A percentile compares a stretch with the other conserved stretches of the same genome.
These are phyloP conservation scores for Luperina nickerlii DNA, from an alignment of 2,888 invertebrate species.

Conservation along the genomic window DNA sequence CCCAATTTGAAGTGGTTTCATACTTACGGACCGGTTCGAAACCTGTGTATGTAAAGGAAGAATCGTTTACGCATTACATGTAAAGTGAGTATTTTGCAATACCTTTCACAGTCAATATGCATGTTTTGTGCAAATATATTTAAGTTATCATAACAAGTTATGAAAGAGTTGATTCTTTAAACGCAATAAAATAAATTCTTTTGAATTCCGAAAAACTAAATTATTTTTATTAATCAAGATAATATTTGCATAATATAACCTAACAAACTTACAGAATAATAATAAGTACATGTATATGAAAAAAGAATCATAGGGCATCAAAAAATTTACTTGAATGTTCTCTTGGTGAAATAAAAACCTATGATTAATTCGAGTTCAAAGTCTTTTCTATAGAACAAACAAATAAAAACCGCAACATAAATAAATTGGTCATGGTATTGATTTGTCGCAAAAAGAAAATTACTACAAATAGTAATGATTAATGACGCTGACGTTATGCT, in stretches of 20 bases:
- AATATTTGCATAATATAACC: neutral
- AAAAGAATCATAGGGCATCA: neutral
- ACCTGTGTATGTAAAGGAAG: conserved; percentile 42
- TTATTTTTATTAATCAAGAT: neutral
- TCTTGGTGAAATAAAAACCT: neutral
- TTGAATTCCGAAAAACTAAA: neutral
- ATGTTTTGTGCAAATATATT: conserved; percentile 9
- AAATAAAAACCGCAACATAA: conserved; percentile 15
- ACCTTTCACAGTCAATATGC: conserved; percentile 23
- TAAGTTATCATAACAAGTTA: conserved; percentile 3
- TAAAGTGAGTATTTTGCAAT: conserved; percentile 37
- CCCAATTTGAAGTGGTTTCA: conserved; percentile 44
- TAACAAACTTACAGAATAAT: neutral
- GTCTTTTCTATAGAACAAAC: neutral
- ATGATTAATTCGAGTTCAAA: neutral
- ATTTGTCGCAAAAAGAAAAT: conserved; percentile 28
- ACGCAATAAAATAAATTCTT: conserved; percentile 1
- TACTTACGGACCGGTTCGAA: conserved; percentile 51
- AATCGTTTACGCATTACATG: conserved; percentile 46
- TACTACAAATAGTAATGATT: conserved; percentile 7
- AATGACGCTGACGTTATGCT: conserved; percentile 28
- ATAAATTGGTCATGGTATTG: conserved; percentile 29
- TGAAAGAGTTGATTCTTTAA: conserved; percentile 13
- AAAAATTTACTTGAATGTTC: neutral
- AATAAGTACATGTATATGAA: neutral